A percentile compares a stretch with the other conserved stretches of the same genome.
Conservation (phyloP, 2,888 invertebrate species). For the Mythimna loreyi region DNA sequence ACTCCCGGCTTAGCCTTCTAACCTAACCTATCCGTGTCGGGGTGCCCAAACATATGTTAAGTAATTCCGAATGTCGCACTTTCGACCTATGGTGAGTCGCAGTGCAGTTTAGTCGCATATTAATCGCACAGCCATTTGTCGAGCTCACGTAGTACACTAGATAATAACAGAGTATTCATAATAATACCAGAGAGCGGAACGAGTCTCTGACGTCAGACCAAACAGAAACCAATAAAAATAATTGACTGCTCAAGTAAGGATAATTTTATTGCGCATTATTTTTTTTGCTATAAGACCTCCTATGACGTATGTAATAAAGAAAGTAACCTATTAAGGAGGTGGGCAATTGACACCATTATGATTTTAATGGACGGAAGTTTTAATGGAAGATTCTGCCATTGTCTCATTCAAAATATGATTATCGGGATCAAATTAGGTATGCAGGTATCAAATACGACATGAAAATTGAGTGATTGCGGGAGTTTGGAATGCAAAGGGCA, state of each 20-base stretch:
- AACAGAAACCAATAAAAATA: conserved; percentile 47
- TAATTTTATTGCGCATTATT: conserved; percentile 57
- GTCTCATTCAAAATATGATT: conserved; percentile 2
- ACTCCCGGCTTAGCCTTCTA: too few relatives aligned
- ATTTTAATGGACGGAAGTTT: conserved; percentile 26
- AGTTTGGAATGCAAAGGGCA: too few relatives aligned
- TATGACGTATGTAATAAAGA: conserved; percentile 38
- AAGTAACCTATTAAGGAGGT: conserved; percentile 24
- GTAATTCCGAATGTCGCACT: too few relatives aligned
- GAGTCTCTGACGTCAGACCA: conserved; percentile 39
- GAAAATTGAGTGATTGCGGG: too few relatives aligned
- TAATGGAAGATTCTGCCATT: conserved; percentile 16
- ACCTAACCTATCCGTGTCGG: too few relatives aligned
- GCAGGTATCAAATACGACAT: too few relatives aligned
- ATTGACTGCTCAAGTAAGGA: conserved; percentile 47
- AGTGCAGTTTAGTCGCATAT: too few relatives aligned
- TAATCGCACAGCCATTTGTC: too few relatives aligned
- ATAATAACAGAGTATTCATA: conserved; percentile 8
- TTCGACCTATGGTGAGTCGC: too few relatives aligned
- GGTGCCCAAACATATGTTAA: too few relatives aligned
- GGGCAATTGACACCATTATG: conserved; percentile 17
- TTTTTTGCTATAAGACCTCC: conserved; percentile 3
- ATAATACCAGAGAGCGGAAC: neutral
- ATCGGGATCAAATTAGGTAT: neutral
- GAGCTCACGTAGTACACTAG: too few relatives aligned